A percentile compares a stretch with the other conserved stretches of the same genome.
phyloP scores from a whole-genome alignment of 2,113 vertebrate genomes.

The Abramis brama region DNA sequence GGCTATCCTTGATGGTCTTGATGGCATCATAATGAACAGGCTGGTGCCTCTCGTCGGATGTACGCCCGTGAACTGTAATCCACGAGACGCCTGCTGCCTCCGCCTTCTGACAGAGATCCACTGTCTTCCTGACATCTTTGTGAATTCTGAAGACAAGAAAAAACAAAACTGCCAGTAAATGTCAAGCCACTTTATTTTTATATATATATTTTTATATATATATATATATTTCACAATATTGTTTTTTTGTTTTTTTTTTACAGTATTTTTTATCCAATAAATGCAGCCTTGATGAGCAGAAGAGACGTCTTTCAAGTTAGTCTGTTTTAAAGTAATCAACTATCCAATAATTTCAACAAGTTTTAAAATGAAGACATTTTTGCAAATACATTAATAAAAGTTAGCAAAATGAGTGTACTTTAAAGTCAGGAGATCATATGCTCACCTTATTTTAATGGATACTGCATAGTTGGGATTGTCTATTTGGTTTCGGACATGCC shows the following conservation, averaged over 20 bases:
- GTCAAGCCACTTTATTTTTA: too few species aligned
- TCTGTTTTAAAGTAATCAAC: too few species aligned
- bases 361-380: background rate
- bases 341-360: background rate
- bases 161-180: too few species aligned
- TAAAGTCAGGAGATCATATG: background rate
- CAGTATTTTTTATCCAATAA: too few species aligned
- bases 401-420: background rate
- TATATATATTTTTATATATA: too few species aligned
- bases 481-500: constrained; percentile 87
- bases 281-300: too few species aligned
- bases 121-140: constrained; percentile 84
- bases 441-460: constrained; percentile 95
- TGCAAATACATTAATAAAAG: too few species aligned
- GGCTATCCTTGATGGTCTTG: constrained; percentile 90
- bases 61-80: constrained; percentile 95
- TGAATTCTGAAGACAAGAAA: constrained; percentile 82
- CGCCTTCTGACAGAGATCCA: constrained; percentile 94
- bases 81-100: constrained; percentile 92
- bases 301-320: too few species aligned
- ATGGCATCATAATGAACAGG: constrained; percentile 93
- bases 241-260: too few species aligned
- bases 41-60: constrained; percentile 90
- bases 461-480: constrained; percentile 85
- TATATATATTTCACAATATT: too few species aligned